Percentiles rank a stretch among this genome's conserved stretches.
phyloP scores from a whole-genome alignment of 30 jellyfish, hydroid and myxozoan species.

The Turritopsis rubra region DNA sequence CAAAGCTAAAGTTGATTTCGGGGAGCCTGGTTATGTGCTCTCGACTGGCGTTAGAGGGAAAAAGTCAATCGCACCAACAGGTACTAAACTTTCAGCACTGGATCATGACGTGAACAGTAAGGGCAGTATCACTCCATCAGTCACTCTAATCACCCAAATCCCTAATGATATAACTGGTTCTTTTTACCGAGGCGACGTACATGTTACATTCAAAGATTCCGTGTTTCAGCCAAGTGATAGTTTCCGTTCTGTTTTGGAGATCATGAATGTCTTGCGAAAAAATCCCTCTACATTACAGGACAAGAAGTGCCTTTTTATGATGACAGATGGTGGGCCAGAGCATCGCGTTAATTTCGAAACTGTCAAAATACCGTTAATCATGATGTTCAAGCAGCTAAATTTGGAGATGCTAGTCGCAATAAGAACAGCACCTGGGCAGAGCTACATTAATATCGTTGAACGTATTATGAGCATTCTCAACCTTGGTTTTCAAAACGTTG shows the following conservation, averaged over 20 bases:
- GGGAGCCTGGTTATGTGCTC: neutral
- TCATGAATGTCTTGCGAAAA: neutral
- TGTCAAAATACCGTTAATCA: no score
- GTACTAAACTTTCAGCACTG: neutral
- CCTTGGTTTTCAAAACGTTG: no score
- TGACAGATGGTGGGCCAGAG: neutral
- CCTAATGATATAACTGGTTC: neutral
- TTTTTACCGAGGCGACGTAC: neutral
- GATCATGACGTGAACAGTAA: neutral
- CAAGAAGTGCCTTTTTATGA: no score
- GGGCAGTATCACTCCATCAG: neutral
- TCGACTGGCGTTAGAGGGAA: slow-evolving; percentile 1
- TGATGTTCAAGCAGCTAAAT: neutral
- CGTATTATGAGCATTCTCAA: neutral
- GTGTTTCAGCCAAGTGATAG: neutral
- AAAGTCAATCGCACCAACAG: neutral
- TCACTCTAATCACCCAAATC: neutral
- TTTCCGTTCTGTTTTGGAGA: neutral
- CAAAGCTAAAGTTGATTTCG: neutral
- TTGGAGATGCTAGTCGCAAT: neutral
- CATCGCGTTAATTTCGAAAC: neutral
- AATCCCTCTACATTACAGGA: neutral
- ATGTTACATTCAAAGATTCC: neutral
- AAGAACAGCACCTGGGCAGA: slow-evolving; percentile 6
- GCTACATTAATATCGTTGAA: neutral